These are phyloP conservation scores for Furcula furcula DNA, from an alignment of 2,888 invertebrate species.

Conservation along the genomic window DNA sequence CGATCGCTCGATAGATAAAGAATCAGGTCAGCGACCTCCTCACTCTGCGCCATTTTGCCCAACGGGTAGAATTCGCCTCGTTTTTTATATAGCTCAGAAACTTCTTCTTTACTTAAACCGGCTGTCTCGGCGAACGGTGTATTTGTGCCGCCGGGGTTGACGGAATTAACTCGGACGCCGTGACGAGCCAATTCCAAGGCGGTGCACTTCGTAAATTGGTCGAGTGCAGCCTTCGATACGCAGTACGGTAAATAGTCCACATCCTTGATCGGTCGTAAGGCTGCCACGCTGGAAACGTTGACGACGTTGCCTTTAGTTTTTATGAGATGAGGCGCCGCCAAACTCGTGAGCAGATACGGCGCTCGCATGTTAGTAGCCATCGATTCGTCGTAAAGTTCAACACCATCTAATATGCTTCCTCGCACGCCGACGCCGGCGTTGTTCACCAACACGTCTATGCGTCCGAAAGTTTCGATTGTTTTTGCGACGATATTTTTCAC, in stretches of 20 bases:
- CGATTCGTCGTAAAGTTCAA: slow-evolving; percentile 91
- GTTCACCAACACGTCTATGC: slow-evolving; percentile 90
- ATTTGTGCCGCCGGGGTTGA: slow-evolving; percentile 96
- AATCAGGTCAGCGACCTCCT: slow-evolving; percentile 94
- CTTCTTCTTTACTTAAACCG: slow-evolving; percentile 85
- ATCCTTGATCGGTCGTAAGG: slow-evolving; percentile 78
- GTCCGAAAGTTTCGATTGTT: slow-evolving; percentile 85
- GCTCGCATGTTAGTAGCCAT: slow-evolving; percentile 93
- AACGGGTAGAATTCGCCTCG: slow-evolving; percentile 92
- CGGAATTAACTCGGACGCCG: slow-evolving; percentile 92
- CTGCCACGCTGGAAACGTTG: slow-evolving; percentile 96
- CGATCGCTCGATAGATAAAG: slow-evolving; percentile 93
- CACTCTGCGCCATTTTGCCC: slow-evolving; percentile 89
- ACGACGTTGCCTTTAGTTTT: slow-evolving; percentile 91
- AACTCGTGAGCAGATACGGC: slow-evolving; percentile 88
- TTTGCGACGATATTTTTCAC: slow-evolving; percentile 83
- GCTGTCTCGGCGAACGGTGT: slow-evolving; percentile 84
- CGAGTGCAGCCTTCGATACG: slow-evolving; percentile 95
- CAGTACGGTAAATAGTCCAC: slow-evolving; percentile 92
- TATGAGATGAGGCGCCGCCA: slow-evolving; percentile 91
- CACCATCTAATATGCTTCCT: slow-evolving; percentile 90
- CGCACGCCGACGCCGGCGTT: slow-evolving; percentile 90
- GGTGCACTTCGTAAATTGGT: slow-evolving; percentile 94
- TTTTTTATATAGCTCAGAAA: slow-evolving; percentile 86
- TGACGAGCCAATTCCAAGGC: slow-evolving; percentile 91